Percentiles rank a stretch among this genome's conserved stretches.
These are phyloP conservation scores for Metacarcinus magister DNA, from an alignment of 2,888 invertebrate genomes.

Conservation along the genomic window DNA sequence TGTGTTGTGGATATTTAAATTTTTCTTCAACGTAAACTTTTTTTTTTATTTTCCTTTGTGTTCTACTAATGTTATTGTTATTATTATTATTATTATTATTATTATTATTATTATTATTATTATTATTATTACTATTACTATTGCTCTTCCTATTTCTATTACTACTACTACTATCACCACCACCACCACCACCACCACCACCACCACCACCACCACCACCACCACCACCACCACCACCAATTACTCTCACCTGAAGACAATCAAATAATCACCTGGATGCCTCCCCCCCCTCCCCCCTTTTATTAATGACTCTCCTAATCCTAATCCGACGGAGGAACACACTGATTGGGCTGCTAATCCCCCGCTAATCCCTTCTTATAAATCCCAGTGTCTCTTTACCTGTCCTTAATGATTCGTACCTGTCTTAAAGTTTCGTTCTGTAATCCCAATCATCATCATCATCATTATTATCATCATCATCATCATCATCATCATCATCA, in stretches of 20 bases:
- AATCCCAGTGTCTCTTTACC: background rate
- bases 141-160: background rate
- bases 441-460: background rate
- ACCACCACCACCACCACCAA: background rate
- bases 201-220: background rate
- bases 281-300: background rate
- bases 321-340: constrained; percentile 11
- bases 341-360: constrained; percentile 34
- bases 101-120: background rate
- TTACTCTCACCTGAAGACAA: background rate
- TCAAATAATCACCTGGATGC: background rate
- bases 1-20: background rate
- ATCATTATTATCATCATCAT: constrained; percentile 14
- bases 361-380: background rate
- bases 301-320: constrained; percentile 31
- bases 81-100: background rate
- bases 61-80: background rate
- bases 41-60: background rate
- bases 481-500: background rate
- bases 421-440: background rate
- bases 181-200: background rate
- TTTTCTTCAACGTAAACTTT: background rate
- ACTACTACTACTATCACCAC: background rate
- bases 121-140: constrained; percentile 41
- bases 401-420: background rate